Evolutionary conservation across 2,113 vertebrate genomes (phyloP).

Genomic region (Atherinomorus stipes): DNA sequence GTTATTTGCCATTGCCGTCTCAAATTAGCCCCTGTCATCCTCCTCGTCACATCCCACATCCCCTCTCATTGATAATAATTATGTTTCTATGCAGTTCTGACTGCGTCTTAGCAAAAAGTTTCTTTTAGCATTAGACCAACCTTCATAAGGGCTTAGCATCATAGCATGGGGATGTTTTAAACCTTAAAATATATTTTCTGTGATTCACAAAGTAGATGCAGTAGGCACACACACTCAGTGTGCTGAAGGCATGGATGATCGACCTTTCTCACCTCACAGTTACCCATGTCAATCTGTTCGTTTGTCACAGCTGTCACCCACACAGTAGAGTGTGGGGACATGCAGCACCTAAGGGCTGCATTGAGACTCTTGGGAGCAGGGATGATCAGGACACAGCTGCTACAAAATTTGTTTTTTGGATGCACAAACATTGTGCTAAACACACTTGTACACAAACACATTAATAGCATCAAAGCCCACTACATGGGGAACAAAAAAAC

Average conservation of each 20-base stretch:
- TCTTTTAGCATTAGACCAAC: constrained; percentile 4
- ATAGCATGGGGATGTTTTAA: constrained; percentile 1
- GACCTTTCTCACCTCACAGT: constrained; percentile 46
- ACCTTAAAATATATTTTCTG: constrained; percentile 18
- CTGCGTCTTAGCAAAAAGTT: constrained; percentile 11
- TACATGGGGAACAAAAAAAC: not conserved
- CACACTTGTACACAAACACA: constrained; percentile 5
- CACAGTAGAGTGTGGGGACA: constrained; percentile 25
- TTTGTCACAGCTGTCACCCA: constrained; percentile 33
- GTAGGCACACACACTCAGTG: constrained; percentile 32
- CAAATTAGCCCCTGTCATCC: constrained; percentile 15
- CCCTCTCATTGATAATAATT: constrained; percentile 13
- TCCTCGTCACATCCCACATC: constrained; percentile 15
- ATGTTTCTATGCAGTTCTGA: not conserved
- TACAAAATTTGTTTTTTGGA: constrained; percentile 23
- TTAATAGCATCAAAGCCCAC: not conserved
- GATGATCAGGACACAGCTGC: constrained; percentile 51
- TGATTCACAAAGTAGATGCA: constrained; percentile 42
- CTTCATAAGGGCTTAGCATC: constrained; percentile 20
- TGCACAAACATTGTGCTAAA: constrained; percentile 12
- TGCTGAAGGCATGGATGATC: constrained; percentile 16
- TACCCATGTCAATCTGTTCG: constrained; percentile 38
- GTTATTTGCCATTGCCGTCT: constrained; percentile 17
- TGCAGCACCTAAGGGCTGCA: constrained; percentile 30
- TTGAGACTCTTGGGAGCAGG: constrained; percentile 15